Evolutionary conservation across 2,797 vertebrate species (phyloP).

Genomic region (Brotogeris chrysoptera): DNA sequence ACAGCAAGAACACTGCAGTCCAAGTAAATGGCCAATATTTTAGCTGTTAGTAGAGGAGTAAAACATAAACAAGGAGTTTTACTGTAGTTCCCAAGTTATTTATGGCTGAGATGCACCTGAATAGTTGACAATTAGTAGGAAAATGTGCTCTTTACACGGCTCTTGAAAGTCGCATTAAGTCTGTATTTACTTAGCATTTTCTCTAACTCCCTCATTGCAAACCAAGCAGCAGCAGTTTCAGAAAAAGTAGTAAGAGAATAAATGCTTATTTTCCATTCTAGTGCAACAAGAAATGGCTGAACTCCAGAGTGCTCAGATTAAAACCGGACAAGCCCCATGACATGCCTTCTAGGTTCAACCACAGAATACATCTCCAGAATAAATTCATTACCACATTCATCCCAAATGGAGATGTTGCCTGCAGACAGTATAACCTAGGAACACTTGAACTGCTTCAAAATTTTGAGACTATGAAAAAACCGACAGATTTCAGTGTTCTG

Average conservation of each 20-base stretch:
- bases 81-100: not conserved
- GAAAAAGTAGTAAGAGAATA: not conserved
- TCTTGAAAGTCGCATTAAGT: slow-evolving; percentile 27
- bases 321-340: not conserved
- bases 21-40: not conserved
- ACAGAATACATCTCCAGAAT: not conserved
- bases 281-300: not conserved
- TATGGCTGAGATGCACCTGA: slow-evolving; percentile 14
- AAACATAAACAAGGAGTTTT: not conserved
- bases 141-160: slow-evolving; percentile 8
- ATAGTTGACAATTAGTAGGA: slow-evolving; percentile 28
- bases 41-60: not conserved
- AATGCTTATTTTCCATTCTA: not conserved
- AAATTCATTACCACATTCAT: not conserved
- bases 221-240: not conserved
- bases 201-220: not conserved
- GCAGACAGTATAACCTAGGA: not conserved
- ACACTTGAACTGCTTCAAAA: not conserved
- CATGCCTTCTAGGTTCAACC: not conserved
- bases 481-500: not conserved
- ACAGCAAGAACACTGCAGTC: not conserved
- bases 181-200: slow-evolving; percentile 25
- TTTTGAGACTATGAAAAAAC: not conserved
- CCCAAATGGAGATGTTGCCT: not conserved
- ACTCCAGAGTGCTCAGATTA: not conserved